Evolutionary conservation across 2,113 vertebrate species (phyloP), one percentile per base, ranked within the genome.

Genomic region (Loxodonta africana): DNA sequence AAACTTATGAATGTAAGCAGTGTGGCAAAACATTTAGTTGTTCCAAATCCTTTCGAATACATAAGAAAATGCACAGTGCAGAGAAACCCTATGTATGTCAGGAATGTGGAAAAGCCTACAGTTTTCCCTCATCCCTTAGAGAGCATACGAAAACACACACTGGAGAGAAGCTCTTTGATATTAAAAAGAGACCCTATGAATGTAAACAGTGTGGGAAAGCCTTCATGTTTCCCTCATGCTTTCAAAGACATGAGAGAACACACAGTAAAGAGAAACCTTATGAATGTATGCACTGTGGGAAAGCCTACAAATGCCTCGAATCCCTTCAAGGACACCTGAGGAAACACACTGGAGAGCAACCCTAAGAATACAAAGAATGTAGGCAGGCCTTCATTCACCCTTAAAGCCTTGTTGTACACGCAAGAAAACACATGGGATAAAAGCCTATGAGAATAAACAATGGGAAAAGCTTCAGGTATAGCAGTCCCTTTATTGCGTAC

Each of bases 1-100:
- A 96, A n/a, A 90, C 76, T 51, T 95, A 95, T 80, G 93, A 90
- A 67, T 97, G 97, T 41, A 94, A 93, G 2, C 62, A 97, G n/a
- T 95, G 97, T 74, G 97, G 91, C 5, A 95, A 97, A 30, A 83
- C 80, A 0, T 96, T 97, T 8, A 83, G 82, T 8, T 93, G 95
- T 62, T 51, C 83, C 17, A 91, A 82, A 2, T 83, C 95, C n/a
- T 92, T 97, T 6, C 62, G 48, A 21, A 77, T 86, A 37, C 97
- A 95, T 30, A 76, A 41, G n/a, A 83, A 91, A 33, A 91, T 62
- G 46, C 96, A 96, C 11, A 74, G 87, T 5, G 81, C 60, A 28
- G 60, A 74, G 44, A 82, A 74, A 9, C 73, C 73, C 37, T 74
- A 74, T 41, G 21, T 74, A 21, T 74, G 73, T 74, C 73, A 74